Base-by-base conservation (phyloP, 2,888 invertebrate species). In the Oegoconia quadripuncta region DNA sequence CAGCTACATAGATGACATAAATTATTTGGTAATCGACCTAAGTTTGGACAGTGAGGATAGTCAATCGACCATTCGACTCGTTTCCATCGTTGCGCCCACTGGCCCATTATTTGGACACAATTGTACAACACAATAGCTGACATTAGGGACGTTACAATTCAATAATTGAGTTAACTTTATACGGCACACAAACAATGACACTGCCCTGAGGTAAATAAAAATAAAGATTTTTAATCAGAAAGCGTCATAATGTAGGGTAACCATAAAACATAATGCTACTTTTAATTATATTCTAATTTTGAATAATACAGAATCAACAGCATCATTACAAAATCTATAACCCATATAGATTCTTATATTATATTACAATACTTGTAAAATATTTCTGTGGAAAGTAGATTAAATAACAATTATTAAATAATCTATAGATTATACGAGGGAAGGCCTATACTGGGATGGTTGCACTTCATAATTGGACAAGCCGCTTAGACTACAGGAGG, bases 161-260 rank as follows among this genome's bases (percentile, higher is more conserved):
- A 20, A 29, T 35, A 35, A 40, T 35, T 35, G 40, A 31, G 17
- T 35, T 26, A 26, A 42, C 23, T 42, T 44, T 42, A 43, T 31
- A 44, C 41, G 34, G 49, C 42, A 44, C 32, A n/a, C 44, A 35
- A 41, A 46, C 41, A 49, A 42, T 42, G 42, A 41, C 20, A 43
- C 25, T 23, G 26, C 17, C 14, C 11, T n/a, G 32, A 6, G 22
- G 20, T 7, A 4, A 6, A n/a, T n/a, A n/a, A n/a, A n/a, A 34
- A 12, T 18, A 34, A 23, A 38, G 40, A 37, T 32, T 44, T n/a
- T 38, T 34, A 20, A 41, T 42, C 34, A 35, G 28, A 45, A 40
- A 22, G 34, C n/a, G 14, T 13, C 12, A 15, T 29, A n/a, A 2
- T 7, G 16, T 29, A 16, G 28, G 6, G 29, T 29, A 7, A 9